phyloP scores from a whole-genome alignment of 1,140 invertebrate species.

The Dinoponera quadriceps region DNA sequence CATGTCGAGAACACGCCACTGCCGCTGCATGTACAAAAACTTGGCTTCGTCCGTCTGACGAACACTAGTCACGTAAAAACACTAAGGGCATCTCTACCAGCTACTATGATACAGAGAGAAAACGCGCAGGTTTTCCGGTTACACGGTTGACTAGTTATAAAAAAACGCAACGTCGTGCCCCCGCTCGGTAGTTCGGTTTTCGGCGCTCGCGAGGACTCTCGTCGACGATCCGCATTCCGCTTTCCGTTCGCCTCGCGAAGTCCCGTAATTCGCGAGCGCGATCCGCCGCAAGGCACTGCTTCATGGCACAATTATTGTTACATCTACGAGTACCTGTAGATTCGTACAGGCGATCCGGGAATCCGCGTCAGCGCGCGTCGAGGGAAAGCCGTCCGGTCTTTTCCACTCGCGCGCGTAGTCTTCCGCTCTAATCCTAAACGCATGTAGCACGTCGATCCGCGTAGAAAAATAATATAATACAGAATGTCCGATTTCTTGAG shows the following conservation, averaged over 20 bases:
- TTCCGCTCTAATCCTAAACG: neutral
- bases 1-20: slow-evolving; percentile 30
- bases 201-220: neutral
- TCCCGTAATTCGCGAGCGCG: neutral
- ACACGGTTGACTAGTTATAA: slow-evolving; percentile 82
- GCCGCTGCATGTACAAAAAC: slow-evolving; percentile 24
- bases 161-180: slow-evolving; percentile 77
- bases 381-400: too few relatives aligned
- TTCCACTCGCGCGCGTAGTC: too few relatives aligned
- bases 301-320: slow-evolving; percentile 75
- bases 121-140: slow-evolving; percentile 55
- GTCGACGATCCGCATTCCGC: neutral
- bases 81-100: slow-evolving; percentile 32
- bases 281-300: slow-evolving; percentile 69
- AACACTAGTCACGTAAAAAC: slow-evolving; percentile 42
- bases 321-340: slow-evolving; percentile 55
- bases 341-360: slow-evolving; percentile 40
- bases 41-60: slow-evolving; percentile 1
- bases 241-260: neutral
- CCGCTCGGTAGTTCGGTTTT: slow-evolving; percentile 3
- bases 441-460: neutral
- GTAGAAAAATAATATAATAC: slow-evolving; percentile 57
- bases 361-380: neutral
- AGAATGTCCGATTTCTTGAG: slow-evolving; percentile 9
- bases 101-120: slow-evolving; percentile 70